Percentiles rank a stretch among this genome's conserved stretches.
Evolutionary conservation across 2,797 vertebrate species (phyloP).

Genomic region (Rhynchotus rufescens): DNA sequence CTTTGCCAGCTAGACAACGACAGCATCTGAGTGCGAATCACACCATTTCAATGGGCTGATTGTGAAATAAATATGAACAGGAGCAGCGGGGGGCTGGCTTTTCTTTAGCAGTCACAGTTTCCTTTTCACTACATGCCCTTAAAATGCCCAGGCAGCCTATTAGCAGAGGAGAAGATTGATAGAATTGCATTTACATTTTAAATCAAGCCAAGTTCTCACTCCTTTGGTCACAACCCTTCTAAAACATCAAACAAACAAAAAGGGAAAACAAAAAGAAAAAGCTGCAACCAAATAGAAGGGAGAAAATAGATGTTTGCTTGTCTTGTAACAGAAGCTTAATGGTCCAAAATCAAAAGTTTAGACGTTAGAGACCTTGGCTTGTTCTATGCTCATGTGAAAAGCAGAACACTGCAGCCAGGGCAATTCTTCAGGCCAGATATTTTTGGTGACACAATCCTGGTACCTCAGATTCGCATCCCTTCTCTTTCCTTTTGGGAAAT

Average conservation of each 20-base stretch:
- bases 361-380: background rate
- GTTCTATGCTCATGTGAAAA: background rate
- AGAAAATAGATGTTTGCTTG: constrained; percentile 45
- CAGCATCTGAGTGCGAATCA: constrained; percentile 69
- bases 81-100: constrained; percentile 59
- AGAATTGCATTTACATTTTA: constrained; percentile 69
- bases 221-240: constrained; percentile 21
- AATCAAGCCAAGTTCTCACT: constrained; percentile 63
- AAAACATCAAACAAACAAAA: constrained; percentile 54
- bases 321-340: constrained; percentile 43
- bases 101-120: constrained; percentile 66
- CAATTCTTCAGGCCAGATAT: background rate
- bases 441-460: background rate
- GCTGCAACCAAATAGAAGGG: background rate
- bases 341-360: constrained; percentile 18
- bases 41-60: constrained; percentile 63
- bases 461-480: background rate
- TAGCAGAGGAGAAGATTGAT: constrained; percentile 58
- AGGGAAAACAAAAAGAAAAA: constrained; percentile 36
- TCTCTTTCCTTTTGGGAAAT: background rate
- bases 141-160: constrained; percentile 68
- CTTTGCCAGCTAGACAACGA: constrained; percentile 61
- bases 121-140: constrained; percentile 71
- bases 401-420: background rate
- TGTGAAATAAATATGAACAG: constrained; percentile 74